Evolutionary conservation across 1,140 invertebrate genomes (phyloP).

Genomic region (Polyergus mexicanus): DNA sequence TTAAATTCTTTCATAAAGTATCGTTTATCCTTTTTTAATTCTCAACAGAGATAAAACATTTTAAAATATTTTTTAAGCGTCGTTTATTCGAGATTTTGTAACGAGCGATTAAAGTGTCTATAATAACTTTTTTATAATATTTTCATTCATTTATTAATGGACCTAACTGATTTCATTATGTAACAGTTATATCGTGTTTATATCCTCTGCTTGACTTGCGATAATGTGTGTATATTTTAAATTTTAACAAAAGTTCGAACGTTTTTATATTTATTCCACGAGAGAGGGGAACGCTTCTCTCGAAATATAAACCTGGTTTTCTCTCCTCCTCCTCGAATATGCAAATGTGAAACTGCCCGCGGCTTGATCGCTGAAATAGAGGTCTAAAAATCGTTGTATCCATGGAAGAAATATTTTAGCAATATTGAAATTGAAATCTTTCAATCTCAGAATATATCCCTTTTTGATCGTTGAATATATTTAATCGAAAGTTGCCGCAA

Average conservation of each 20-base stretch:
- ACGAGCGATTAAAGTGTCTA: not conserved
- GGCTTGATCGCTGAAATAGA: not conserved
- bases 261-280: not conserved
- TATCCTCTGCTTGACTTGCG: not conserved
- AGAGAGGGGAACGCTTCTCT: not conserved
- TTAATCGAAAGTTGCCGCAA: not conserved
- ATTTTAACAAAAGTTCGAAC: not conserved
- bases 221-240: too few relatives aligned
- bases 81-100: not conserved
- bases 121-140: not conserved
- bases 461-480: slow-evolving; percentile 11
- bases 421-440: not conserved
- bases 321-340: not conserved
- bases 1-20: not conserved
- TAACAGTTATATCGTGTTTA: not conserved
- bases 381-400: not conserved
- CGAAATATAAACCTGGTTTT: slow-evolving; percentile 20
- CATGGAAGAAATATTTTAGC: not conserved
- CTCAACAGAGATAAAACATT: not conserved
- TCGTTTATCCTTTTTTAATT: not conserved
- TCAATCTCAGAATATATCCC: not conserved
- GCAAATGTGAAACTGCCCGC: slow-evolving; percentile 20
- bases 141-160: not conserved
- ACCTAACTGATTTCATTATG: slow-evolving; percentile 2
- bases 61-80: not conserved